Evolutionary conservation across 2,797 vertebrate genomes (phyloP), one percentile per base, ranked within the genome.

Genomic region (Falco peregrinus): DNA sequence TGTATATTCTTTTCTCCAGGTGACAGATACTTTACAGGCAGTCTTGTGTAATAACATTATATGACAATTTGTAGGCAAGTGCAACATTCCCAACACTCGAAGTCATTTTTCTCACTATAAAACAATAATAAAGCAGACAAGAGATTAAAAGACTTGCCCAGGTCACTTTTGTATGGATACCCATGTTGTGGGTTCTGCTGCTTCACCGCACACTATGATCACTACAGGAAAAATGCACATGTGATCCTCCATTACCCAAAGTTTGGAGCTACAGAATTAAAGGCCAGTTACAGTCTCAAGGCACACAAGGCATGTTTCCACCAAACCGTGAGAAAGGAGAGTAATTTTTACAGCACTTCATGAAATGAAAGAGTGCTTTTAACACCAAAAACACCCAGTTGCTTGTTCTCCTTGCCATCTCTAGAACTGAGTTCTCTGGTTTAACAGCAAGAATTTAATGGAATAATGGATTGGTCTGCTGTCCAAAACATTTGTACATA

Each of bases 1-100:
- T 0, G 1, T 1, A 0, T 4, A 3, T 13, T 11, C 26, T 22
- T 4, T 2, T 1, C 11, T 17, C 14, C 8, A 15, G 8, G 4
- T 63, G 11, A 47, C 2, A 85, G 39, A 24, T 8, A 43, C 6
- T 77, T 89, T 11, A 81, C 18, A 64, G 14, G 48, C 11, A 67
- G 25, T 18, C 15, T 64, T 45, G 5, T 6, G 5, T 11, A 79
- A 63, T 43, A 61, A 39, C 0, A 0, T 3, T 3, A 35, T 0
- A 0, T 1, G 48, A 73, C 8, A 17, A 56, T 87, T 19, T 29
- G 19, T 22, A 71, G 31, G 31, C 22, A 75, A 84, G 29, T 4
- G 4, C 16, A 89, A 63, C 0, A 0, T 14, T 79, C 20, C 51
- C 5, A 15, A 43, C 14, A 60, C 19, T 65, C 5, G 1, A 43